Evolutionary conservation across 2,888 invertebrate species (phyloP), one percentile per base, ranked within the genome.

Genomic region (Mystacides longicornis): DNA sequence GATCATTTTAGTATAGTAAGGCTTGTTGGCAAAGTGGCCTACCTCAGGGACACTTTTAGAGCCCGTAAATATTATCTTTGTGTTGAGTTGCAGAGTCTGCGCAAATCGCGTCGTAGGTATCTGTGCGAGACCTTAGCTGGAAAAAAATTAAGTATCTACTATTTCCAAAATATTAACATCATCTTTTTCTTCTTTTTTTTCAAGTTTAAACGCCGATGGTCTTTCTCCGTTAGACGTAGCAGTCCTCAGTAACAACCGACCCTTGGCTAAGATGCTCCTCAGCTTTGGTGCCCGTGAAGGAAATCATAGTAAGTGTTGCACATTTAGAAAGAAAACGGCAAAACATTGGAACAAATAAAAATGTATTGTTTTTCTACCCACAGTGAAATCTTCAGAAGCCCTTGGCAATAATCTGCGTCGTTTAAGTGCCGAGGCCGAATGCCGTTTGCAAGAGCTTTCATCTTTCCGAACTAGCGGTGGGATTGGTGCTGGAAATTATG

Each of bases 161-260:
- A n/a, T n/a, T n/a, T n/a, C n/a, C n/a, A n/a, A n/a, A n/a, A n/a
- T n/a, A n/a, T n/a, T 31, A 9, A 9, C 14, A 31, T 31, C 7
- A 14, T 43, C 18, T 5, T 43, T 11, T 11, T 43, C 43, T 11
- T 52, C 3, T 27, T 27, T 33, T 16, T 68, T 57, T 72, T 77
- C 5, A 77, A 94, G 95, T 70, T 81, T 91, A 65, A 96, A 94
- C 71, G 81, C 83, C 56, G 95, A 95, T 71, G 89, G 90, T 20
- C 74, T 97, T 62, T 91, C 93, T 9, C 87, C 93, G 0, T 72
- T 97, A 70, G 97, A 97, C 71, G 89, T 97, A 60, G 95, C 97
- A 1, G 90, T 95, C 51, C 80, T 97, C 68, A 89, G 91, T 67
- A 89, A 89, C 71, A 92, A 95, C 70, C 81, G 88, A 64, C 86